Percentiles rank a stretch among this genome's conserved stretches.
Conservation (phyloP, 2,113 vertebrate species). For the Grammomys dolichurus region DNA sequence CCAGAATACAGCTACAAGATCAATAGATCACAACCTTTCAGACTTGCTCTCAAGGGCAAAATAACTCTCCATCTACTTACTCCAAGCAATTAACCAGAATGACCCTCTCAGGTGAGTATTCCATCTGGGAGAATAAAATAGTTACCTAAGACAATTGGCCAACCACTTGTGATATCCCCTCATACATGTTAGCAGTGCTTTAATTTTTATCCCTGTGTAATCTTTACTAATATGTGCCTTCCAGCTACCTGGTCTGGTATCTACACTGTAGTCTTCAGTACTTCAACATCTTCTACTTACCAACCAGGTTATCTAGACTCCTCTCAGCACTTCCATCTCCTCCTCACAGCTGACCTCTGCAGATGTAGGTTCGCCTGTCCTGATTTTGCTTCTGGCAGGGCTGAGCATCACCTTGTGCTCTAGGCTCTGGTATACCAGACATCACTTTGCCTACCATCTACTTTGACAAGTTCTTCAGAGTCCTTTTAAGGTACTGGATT, state of each 20-base stretch:
- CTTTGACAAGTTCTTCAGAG: not conserved
- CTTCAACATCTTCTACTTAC: not conserved
- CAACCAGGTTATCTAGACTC: not conserved
- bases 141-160: not conserved
- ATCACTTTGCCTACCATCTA: not conserved
- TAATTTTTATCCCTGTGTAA: not conserved
- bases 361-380: not conserved
- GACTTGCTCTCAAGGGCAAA: not conserved
- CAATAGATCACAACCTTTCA: not conserved
- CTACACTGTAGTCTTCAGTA: not conserved
- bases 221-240: not conserved
- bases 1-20: not conserved
- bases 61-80: not conserved
- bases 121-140: not conserved
- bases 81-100: not conserved
- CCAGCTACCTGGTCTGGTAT: not conserved
- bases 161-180: not conserved
- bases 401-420: not conserved
- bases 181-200: not conserved
- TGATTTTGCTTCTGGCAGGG: not conserved
- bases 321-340: not conserved
- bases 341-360: not conserved
- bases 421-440: not conserved
- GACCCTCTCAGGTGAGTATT: not conserved
- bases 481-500: not conserved